Conservation (phyloP, 2,888 invertebrate genomes). For the Euphydryas editha region DNA sequence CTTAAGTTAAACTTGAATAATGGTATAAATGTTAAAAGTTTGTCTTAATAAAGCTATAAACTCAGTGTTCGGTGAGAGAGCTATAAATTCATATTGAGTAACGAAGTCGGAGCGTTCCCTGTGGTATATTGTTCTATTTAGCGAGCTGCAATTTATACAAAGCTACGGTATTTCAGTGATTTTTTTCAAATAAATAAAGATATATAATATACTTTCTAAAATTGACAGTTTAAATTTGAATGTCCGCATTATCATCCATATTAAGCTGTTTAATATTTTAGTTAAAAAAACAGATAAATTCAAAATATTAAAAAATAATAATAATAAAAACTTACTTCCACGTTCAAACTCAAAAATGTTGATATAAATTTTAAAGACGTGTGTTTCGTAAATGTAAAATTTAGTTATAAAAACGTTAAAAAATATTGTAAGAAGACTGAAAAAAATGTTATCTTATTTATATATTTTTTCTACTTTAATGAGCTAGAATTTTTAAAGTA, state of each 20-base stretch:
- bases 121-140: constrained; percentile 20
- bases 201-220: not conserved
- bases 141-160: constrained; percentile 15
- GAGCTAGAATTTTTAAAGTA: not conserved
- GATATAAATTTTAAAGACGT: too few species aligned
- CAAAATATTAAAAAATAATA: too few species aligned
- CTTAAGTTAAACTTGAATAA: not conserved
- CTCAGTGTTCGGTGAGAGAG: constrained; percentile 12
- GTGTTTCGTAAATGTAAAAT: too few species aligned
- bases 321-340: too few species aligned
- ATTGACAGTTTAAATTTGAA: too few species aligned
- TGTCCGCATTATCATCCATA: too few species aligned
- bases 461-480: not conserved
- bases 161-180: not conserved
- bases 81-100: constrained; percentile 34
- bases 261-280: too few species aligned
- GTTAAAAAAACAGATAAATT: too few species aligned
- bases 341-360: too few species aligned
- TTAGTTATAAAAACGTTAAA: too few species aligned
- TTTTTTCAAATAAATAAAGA: not conserved
- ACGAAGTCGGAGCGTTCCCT: constrained; percentile 22
- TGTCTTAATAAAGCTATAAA: constrained; percentile 7
- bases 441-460: not conserved
- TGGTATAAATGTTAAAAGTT: constrained; percentile 14
- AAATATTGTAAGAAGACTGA: too few species aligned